Evolutionary conservation across 2,113 vertebrate species (phyloP).

Genomic region (Peucedramus taeniatus): DNA sequence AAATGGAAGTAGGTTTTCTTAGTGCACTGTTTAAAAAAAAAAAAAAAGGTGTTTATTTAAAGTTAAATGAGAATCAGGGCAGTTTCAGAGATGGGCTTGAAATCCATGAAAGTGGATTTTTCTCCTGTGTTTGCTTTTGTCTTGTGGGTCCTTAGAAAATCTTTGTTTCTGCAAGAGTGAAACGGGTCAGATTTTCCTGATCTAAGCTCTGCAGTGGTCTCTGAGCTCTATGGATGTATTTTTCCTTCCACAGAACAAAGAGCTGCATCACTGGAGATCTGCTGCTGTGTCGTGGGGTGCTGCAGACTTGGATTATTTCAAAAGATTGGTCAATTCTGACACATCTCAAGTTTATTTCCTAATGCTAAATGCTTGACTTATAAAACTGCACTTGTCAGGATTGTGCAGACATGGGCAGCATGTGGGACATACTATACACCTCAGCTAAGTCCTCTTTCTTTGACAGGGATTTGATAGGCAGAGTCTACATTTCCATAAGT

Average conservation of each 20-base stretch:
- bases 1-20: neutral
- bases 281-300: neutral
- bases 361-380: neutral
- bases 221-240: neutral
- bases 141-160: neutral
- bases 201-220: neutral
- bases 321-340: neutral
- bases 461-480: neutral
- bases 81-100: neutral
- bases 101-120: neutral
- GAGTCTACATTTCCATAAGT: neutral
- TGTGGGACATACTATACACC: neutral
- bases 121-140: neutral
- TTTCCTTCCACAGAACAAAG: neutral
- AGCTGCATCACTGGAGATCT: neutral
- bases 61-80: neutral
- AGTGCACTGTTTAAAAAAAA: neutral
- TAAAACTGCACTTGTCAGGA: neutral
- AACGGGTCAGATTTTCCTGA: neutral
- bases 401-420: neutral
- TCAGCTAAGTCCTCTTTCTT: neutral
- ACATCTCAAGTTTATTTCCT: neutral
- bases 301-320: neutral
- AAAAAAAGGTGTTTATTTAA: neutral
- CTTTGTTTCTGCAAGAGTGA: neutral